Conservation (phyloP, 2,888 invertebrate species). For the Luffia ferchaultella region DNA sequence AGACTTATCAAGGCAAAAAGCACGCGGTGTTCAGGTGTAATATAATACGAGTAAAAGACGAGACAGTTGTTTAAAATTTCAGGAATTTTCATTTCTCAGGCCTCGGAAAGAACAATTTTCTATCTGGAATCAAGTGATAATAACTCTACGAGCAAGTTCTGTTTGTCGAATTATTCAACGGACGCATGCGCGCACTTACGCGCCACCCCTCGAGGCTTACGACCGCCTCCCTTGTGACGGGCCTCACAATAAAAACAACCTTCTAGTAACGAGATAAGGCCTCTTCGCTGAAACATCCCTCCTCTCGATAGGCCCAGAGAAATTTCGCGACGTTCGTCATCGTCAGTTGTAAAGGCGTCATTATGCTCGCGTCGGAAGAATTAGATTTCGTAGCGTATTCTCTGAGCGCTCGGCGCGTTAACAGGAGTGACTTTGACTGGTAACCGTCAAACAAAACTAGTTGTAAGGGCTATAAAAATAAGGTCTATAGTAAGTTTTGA, state of each 20-base stretch:
- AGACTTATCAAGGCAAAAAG: too few relatives aligned
- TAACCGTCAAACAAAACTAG: conserved; percentile 27
- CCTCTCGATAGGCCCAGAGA: conserved; percentile 22
- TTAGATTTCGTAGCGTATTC: conserved; percentile 49
- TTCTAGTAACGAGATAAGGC: conserved; percentile 36
- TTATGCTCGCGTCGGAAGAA: conserved; percentile 54
- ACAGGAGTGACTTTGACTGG: conserved; percentile 12
- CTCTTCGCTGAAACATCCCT: conserved; percentile 25
- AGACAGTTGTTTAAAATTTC: too few relatives aligned
- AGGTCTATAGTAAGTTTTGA: not conserved
- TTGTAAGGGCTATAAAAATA: not conserved
- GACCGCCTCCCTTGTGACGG: conserved; percentile 51
- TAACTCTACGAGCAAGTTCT: conserved; percentile 24
- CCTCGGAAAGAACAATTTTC: not conserved
- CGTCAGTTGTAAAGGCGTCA: conserved; percentile 55
- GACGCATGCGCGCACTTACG: conserved; percentile 62
- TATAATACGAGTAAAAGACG: too few relatives aligned
- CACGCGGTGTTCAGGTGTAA: too few relatives aligned
- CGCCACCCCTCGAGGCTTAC: conserved; percentile 63
- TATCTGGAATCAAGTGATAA: not conserved
- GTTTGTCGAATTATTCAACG: conserved; percentile 39
- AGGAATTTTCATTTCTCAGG: too few relatives aligned
- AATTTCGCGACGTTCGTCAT: conserved; percentile 43
- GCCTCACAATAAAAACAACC: conserved; percentile 46
- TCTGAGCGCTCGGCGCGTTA: conserved; percentile 17